Evolutionary conservation across 2,888 invertebrate genomes (phyloP), one percentile per base, ranked within the genome.

Genomic region (Tridacna gigas): DNA sequence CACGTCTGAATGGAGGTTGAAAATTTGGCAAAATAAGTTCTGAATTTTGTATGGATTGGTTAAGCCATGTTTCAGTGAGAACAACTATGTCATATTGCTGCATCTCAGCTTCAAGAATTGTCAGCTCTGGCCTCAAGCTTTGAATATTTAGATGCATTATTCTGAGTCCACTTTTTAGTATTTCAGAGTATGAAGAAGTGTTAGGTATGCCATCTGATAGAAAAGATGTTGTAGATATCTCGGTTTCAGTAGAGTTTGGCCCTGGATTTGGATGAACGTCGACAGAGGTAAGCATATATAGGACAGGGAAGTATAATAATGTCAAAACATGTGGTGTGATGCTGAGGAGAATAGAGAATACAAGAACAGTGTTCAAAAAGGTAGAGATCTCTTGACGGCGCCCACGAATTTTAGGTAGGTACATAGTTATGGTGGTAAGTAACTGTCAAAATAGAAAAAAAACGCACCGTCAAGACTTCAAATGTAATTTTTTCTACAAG

Each of bases 31-130:
- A 67, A 15, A 60, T 12, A 13, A 80, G 74, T 56, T 67, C 61
- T 3, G 66, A 26, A 75, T 78, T 45, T 22, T 18, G 28, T 47
- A 48, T 67, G 20, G 18, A 37, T 5, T 22, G 25, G 25, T 47
- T 60, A 18, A 82, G 60, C 77, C 67, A 81, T 37, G 73, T 82
- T 74, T 77, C 74, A 56, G 71, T 71, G 18, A 75, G 61, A 15
- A 69, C 45, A 13, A 80, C 28, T 37, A 76, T 61, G 61, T 76
- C 76, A 22, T 78, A 78, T 37, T 37, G 76, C 60, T 63, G 76
- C 4, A 69, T 69, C 25, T 78, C 71, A 56, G 60, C 22, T 60
- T 66, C 51, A 66, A 71, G 78, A 47, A 78, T 61, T 26, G 67
- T 56, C 20, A 26, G 11, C 22, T 78, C 60, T 26, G 9, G 78